Evolutionary conservation across 2,113 vertebrate species (phyloP), one percentile per base, ranked within the genome.

Genomic region (Brachypodius melanocephalos): DNA sequence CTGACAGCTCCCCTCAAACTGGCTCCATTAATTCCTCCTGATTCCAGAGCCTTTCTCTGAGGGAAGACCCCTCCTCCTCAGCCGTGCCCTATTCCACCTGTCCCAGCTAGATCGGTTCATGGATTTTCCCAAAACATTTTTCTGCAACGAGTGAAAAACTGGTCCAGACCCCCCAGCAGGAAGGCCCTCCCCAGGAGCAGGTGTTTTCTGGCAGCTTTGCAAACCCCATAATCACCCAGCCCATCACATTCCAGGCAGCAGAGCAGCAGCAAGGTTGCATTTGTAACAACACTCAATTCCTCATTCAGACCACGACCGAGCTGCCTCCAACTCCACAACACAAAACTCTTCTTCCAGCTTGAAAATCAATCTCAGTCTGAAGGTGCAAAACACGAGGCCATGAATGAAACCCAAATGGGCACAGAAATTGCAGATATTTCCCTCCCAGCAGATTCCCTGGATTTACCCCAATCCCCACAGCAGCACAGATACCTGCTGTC

Each of bases 181-280:
- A 61, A 57, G 77, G 55, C 34, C 45, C 17, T 46, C 65, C 69
- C 49, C 3, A 14, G 65, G 91, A 85, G 32, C 55, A 83, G 88
- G 18, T 28, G n/a, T 48, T 90, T 91, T 83, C 79, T 77, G 69
- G 89, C 94, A 81, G 69, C 55, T 8, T 32, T 52, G 59, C 63
- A 34, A 40, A 43, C 20, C 59, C 79, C 31, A 12, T 9, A 94
- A 85, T 96, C 93, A 43, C 59, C 67, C 49, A n/a, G 2, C 28
- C 22, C 43, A 93, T 78, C 79, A 18, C 15, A 84, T 95, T 80
- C 89, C 90, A 85, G 69, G 79, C 65, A 65, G 72, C 67, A 36
- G 55, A 36, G 55, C 55, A 85, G 31, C 31, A 32, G 31, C 0
- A 14, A 12, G 17, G 66, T 84, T 91, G 84, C 69, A 88, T 93